Base-by-base conservation (phyloP, 2,113 vertebrate species). In the Capra hircus region DNA sequence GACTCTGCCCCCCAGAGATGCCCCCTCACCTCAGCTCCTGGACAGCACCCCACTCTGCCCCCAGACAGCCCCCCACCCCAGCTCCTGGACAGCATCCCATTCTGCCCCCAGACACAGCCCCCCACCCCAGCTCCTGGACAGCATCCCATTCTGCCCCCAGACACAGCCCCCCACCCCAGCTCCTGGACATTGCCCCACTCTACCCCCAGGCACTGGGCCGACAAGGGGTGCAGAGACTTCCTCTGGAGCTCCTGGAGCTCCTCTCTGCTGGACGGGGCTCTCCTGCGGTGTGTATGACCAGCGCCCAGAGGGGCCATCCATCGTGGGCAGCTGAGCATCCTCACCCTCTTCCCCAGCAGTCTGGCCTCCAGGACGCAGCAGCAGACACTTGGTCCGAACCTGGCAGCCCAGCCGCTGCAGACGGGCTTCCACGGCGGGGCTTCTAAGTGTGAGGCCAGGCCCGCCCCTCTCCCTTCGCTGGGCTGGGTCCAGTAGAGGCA, bases 251-350 rank as follows among this genome's bases (percentile, higher is more conserved):
- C n/a, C 64, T 21, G n/a, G n/a, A 10, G 17, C 17, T 10, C n/a
- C 64, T 21, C n/a, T 36, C 33, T 36, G 64, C n/a, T 71, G 64
- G n/a, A 71, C 9, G 4, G 64, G n/a, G 64, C 33, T 36, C n/a
- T 71, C 19, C n/a, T 19, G 64, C 25, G 1, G 19, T 28, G 13
- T 2, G 7, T 6, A 15, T 13, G 0, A 5, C n/a, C 64, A n/a
- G n/a, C 4, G 13, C 64, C 64, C 33, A 4, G 17, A 36, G 64
- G 8, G n/a, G 9, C n/a, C n/a, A 1, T 23, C 64, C 33, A 5
- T 21, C 10, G 19, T 21, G 64, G 64, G 64, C n/a, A 21, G 64
- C 17, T 36, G 64, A 36, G 64, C 4, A 9, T 36, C 64, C 64
- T 21, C 64, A 5, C n/a, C 64, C n/a, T 1, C n/a, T 11, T 19